Evolutionary conservation across 2,797 vertebrate genomes (phyloP), one percentile per base, ranked within the genome.

Genomic region (Bufotes viridis): DNA sequence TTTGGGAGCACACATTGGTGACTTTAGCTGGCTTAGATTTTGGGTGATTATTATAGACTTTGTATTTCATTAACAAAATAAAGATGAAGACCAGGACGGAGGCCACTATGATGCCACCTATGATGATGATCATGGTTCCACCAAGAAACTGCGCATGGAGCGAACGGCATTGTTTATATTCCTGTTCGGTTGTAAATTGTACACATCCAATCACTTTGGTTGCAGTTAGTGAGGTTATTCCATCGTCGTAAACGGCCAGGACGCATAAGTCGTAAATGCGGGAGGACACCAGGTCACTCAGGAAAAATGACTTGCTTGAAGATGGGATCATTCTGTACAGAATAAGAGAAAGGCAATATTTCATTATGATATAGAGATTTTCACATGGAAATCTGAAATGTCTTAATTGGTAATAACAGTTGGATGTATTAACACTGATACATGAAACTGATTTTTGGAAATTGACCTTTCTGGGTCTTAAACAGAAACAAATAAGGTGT

Each of bases 41-140:
- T 7, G 86, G 89, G 91, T 96, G 96, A 93, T 95, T 95, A 75
- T 94, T 96, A 94, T 97, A 96, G 78, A 97, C 94, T 92, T 97
- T 97, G 83, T 98, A 97, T 63, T 97, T 96, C 96, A 97, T 96
- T 84, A 98, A 94, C 14, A 98, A 96, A 90, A 98, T 97, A 93
- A 97, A 97, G 93, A 97, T 97, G 92, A 97, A 98, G 78, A 98
- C 97, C 0, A 98, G 94, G 3, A 98, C 97, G 0, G 97, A 97
- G 0, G 97, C 97, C 91, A 97, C 97, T 0, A 98, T 98, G 94
- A 98, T 97, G 0, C 97, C 97, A 0, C 97, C 97, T 0, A 97
- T 97, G 86, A 97, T 95, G 91, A 97, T 97, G 93, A 98, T 98
- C 96, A 98, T 97, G 82, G 97, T 98, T 0, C 97, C 97, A 0